A percentile compares a stretch with the other conserved stretches of the same genome.
phyloP scores from a whole-genome alignment of 2,888 invertebrate species.

The Leptinotarsa juncta region DNA sequence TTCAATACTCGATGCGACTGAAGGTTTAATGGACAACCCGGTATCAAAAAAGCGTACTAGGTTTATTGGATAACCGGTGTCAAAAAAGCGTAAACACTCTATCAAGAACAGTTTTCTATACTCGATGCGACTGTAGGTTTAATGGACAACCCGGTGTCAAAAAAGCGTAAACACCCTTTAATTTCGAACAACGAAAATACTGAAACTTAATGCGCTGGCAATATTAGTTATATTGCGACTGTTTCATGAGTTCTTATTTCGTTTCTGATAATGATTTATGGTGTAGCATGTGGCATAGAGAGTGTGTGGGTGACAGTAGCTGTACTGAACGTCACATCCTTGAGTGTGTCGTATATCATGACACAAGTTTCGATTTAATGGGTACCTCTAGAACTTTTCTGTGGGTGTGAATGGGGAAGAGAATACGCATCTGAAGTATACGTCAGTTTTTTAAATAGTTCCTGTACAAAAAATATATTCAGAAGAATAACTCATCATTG shows the following conservation, averaged over 20 bases:
- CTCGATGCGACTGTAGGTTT: too few relatives aligned
- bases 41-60: not conserved
- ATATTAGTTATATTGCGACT: not conserved
- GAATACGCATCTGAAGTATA: not conserved
- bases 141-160: too few relatives aligned
- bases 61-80: too few relatives aligned
- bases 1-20: too few relatives aligned
- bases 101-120: too few relatives aligned
- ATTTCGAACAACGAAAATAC: not conserved
- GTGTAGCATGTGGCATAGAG: slow-evolving; percentile 4
- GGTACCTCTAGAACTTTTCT: not conserved
- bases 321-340: slow-evolving; percentile 13
- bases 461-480: not conserved
- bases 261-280: slow-evolving; percentile 6
- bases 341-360: slow-evolving; percentile 9
- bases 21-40: too few relatives aligned
- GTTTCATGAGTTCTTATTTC: not conserved
- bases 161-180: not conserved
- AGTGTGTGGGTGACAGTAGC: slow-evolving; percentile 12
- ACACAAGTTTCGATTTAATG: slow-evolving; percentile 2
- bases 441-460: not conserved
- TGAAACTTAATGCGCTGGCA: not conserved
- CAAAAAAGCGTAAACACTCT: not conserved
- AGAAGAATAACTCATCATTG: not conserved
- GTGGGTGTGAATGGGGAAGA: not conserved